Evolutionary conservation across 2,888 invertebrate genomes (phyloP).

Genomic region (Auanema sp.): DNA sequence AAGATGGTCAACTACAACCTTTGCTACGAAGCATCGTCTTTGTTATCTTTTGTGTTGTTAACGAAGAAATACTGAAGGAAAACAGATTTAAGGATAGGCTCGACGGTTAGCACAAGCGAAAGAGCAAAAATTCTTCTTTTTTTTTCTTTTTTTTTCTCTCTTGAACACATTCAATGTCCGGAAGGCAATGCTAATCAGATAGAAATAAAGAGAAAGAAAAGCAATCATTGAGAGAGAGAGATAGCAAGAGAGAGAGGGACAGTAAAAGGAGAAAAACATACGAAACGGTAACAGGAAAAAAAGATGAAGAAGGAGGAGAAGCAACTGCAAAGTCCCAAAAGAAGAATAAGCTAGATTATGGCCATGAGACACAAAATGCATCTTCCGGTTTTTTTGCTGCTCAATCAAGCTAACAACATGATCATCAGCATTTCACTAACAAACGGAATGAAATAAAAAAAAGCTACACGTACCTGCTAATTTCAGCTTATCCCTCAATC

Average conservation of each 20-base stretch:
- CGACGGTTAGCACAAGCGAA: no score
- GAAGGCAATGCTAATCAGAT: background rate
- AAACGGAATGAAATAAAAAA: background rate
- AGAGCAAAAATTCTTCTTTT: no score
- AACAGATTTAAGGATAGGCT: no score
- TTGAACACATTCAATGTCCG: no score
- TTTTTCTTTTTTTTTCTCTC: no score
- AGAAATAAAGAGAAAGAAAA: background rate
- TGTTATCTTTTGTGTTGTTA: no score
- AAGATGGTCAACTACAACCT: no score
- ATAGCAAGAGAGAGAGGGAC: background rate
- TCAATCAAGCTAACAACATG: background rate
- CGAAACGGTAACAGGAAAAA: conserved; percentile 5
- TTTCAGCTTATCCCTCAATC: conserved; percentile 8
- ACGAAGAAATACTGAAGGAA: no score
- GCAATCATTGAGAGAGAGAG: background rate
- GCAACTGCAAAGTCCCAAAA: background rate
- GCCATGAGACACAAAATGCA: background rate
- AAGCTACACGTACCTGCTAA: conserved; percentile 13
- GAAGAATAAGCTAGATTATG: conserved; percentile 3
- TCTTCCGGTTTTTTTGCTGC: background rate
- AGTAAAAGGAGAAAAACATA: conserved; percentile 1
- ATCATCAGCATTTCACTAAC: background rate
- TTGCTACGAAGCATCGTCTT: no score
- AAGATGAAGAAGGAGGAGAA: conserved; percentile 3